Conservation (phyloP, 2,797 vertebrate species). For the Antennarius maculatus region DNA sequence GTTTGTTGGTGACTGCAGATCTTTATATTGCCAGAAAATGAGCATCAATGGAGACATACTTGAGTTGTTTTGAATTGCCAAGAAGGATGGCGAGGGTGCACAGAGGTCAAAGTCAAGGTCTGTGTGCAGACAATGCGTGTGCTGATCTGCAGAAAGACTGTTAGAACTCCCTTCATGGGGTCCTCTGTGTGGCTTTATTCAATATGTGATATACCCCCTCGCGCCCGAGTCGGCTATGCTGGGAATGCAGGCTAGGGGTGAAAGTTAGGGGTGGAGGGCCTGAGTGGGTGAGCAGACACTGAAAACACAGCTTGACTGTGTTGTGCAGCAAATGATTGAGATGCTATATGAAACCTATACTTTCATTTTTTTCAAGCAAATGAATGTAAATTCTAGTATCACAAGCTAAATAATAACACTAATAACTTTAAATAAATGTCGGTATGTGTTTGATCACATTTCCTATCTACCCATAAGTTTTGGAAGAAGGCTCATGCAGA, state of each 20-base stretch:
- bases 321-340: conserved; percentile 4
- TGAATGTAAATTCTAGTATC: background rate
- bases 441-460: background rate
- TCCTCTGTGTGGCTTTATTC: conserved; percentile 63
- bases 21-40: background rate
- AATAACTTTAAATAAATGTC: too few relatives aligned
- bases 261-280: conserved; percentile 62
- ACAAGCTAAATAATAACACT: background rate
- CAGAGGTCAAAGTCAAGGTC: conserved; percentile 77
- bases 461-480: background rate
- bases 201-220: conserved; percentile 64
- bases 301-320: conserved; percentile 63
- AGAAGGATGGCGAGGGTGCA: conserved; percentile 27
- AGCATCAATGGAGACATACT: conserved; percentile 13
- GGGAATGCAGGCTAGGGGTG: conserved; percentile 76
- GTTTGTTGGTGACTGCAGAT: background rate
- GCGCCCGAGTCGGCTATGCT: conserved; percentile 67
- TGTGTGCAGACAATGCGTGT: conserved; percentile 65
- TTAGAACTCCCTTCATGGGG: conserved; percentile 42
- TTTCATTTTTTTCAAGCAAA: background rate
- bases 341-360: background rate
- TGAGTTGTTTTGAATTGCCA: conserved; percentile 34
- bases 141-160: conserved; percentile 42
- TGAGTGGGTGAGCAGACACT: conserved; percentile 45
- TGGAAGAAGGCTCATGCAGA: too few relatives aligned